Base-by-base conservation (phyloP, 1,140 invertebrate genomes). In the Trichomalopsis sarcophagae region DNA sequence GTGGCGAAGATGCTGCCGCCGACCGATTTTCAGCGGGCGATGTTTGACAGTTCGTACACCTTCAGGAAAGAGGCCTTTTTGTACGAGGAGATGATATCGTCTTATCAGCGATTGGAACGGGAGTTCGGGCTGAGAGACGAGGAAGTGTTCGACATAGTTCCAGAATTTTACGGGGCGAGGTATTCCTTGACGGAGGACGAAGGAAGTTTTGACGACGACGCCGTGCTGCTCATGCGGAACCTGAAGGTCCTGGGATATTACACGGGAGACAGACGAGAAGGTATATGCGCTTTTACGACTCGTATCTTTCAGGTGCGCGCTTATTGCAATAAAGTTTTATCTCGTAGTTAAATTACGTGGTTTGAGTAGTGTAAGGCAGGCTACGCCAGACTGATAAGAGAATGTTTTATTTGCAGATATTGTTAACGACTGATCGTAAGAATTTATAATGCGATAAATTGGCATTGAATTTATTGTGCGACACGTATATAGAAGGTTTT, bases 151-250 rank as follows among this genome's bases (percentile, higher is more conserved):
- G 91, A 95, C 69, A 90, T 91, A 27, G 84, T 94, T 86, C 92
- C 95, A 0, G 92, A 92, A 17, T 95, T 94, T 87, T 95, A 93
- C 87, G 94, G 94, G 0, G 94, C 92, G 0, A 91, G 94, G 44
- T 88, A 94, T 1, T 94, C 93, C 10, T 81, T 95, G 0, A 87
- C 92, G 47, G 78, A 86, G 0, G 90, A 91, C 17, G 90, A 91
- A 11, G 75, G 23, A 6, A 62, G 1, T 21, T 94, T 95, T 1
- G 94, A 95, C 81, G 91, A 95, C 1, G 90, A 95, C 76, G 94
- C 94, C 0, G 93, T 94, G 3, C 91, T 95, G 30, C 80, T 95
- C 0, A 92, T 95, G 85, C 95, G 95, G 81, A 95, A 95, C 89
- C 84, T 95, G 2, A 95, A 94, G 75, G 69, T 87, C 0, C 86